Evolutionary conservation across 2,888 invertebrate genomes (phyloP), one percentile per base, ranked within the genome.

Genomic region (Torymus texanus): DNA sequence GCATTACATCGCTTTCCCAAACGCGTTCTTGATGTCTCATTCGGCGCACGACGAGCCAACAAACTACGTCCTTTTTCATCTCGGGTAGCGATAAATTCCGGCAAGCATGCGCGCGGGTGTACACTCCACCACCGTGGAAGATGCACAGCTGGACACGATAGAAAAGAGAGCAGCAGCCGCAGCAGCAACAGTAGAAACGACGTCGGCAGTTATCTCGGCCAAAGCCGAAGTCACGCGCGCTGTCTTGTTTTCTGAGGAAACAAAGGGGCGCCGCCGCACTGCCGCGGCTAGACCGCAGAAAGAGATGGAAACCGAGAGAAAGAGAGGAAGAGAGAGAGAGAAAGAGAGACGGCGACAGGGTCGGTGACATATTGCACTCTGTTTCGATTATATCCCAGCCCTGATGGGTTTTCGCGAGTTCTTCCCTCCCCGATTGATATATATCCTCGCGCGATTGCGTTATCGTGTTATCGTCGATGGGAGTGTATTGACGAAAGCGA

Each of bases 171-270:
- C 21, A 12, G n/a, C 67, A 63, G 24, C 21, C 11, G 16, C 53
- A 56, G 63, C 21, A 12, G n/a, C 67, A 63, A 16, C 21, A 14
- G 16, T 53, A 51, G 41, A 53, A 68, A 61, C 41, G 59, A 24
- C 14, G 51, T 16, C 56, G 14, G 62, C 56, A 41, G 79, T 72
- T 75, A 79, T 79, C 81, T 82, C 83, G 83, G 84, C 83, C 84
- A 83, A 85, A 84, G 83, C 83, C 84, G 82, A 83, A 86, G 86
- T 84, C 86, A 85, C 79, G 84, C 67, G 62, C 73, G 72, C 59
- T 56, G 79, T 51, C 56, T 81, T 85, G 83, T 85, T 85, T 84
- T 85, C 84, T 76, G 41, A 59, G 79, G 82, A 84, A 83, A 85
- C 80, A 85, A 82, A 83, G 76, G 82, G 74, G 61, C 50, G 56